phyloP scores from a whole-genome alignment of 92 coral and sea anemone species.

The Scolanthus callimorphus region DNA sequence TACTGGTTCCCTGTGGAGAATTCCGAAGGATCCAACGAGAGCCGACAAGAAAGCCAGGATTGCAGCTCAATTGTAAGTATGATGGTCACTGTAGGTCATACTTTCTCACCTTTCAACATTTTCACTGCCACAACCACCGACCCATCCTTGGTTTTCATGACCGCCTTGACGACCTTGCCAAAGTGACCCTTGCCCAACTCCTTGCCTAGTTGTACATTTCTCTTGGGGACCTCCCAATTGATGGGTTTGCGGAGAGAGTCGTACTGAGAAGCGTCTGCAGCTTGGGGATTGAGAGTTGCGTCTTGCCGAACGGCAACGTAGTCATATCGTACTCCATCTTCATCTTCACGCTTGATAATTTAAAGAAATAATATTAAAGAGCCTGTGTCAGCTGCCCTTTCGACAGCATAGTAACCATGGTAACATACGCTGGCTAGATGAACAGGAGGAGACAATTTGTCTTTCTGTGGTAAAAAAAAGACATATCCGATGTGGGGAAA shows the following conservation, averaged over 20 bases:
- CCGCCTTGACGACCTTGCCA: constrained; percentile 84
- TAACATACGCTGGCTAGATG: too few relatives aligned
- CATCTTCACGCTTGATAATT: constrained; percentile 27
- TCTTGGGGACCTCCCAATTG: constrained; percentile 84
- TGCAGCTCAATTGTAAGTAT: too few relatives aligned
- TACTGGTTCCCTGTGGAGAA: too few relatives aligned
- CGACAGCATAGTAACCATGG: not conserved
- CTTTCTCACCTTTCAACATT: constrained; percentile 88
- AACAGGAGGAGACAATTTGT: too few relatives aligned
- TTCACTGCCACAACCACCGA: constrained; percentile 78
- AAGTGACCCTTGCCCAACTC: constrained; percentile 85
- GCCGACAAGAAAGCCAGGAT: too few relatives aligned
- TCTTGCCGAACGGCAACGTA: constrained; percentile 20
- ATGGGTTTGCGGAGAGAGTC: constrained; percentile 46
- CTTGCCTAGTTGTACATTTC: constrained; percentile 54
- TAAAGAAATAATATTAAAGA: too few relatives aligned
- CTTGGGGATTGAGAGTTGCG: constrained; percentile 3
- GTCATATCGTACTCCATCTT: constrained; percentile 14
- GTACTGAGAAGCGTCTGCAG: constrained; percentile 32
- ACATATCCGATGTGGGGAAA: too few relatives aligned
- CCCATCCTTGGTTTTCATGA: constrained; percentile 53
- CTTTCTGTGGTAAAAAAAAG: too few relatives aligned
- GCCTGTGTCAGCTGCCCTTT: not conserved
- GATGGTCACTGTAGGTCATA: too few relatives aligned
- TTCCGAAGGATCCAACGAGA: too few relatives aligned